Evolutionary conservation across 2,797 vertebrate species (phyloP).

Genomic region (Oceanodroma leucorhoa): DNA sequence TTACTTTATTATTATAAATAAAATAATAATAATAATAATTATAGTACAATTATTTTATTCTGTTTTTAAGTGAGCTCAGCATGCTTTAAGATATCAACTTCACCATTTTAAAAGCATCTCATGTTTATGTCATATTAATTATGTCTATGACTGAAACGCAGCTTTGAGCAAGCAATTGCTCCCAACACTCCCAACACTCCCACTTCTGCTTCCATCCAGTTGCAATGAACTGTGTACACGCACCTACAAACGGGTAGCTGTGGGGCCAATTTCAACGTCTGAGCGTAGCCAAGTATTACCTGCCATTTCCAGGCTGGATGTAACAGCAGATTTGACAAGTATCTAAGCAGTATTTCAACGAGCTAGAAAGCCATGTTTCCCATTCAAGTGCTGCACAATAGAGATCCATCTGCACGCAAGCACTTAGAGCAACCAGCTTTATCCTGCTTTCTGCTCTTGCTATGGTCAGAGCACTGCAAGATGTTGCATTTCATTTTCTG

Average conservation of each 20-base stretch:
- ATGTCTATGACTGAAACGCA: neutral
- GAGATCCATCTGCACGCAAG: neutral
- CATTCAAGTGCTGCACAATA: neutral
- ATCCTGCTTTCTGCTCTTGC: neutral
- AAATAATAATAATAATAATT: neutral
- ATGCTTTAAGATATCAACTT: neutral
- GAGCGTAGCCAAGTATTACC: neutral
- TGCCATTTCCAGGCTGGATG: neutral
- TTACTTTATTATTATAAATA: neutral
- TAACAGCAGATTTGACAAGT: neutral
- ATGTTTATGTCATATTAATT: neutral
- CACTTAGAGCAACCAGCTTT: neutral
- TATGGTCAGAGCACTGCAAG: neutral
- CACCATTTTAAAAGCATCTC: neutral
- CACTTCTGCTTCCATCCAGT: neutral
- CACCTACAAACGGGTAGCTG: accelerated
- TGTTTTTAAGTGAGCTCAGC: neutral
- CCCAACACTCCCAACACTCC: neutral
- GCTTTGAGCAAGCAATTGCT: neutral
- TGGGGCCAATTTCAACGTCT: neutral
- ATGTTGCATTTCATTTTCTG: neutral
- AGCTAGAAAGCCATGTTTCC: neutral
- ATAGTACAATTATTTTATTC: neutral
- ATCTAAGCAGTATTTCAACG: neutral
- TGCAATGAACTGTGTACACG: accelerated